Conservation (phyloP, 2,797 vertebrate species). For the Pyrocephalus nanus region DNA sequence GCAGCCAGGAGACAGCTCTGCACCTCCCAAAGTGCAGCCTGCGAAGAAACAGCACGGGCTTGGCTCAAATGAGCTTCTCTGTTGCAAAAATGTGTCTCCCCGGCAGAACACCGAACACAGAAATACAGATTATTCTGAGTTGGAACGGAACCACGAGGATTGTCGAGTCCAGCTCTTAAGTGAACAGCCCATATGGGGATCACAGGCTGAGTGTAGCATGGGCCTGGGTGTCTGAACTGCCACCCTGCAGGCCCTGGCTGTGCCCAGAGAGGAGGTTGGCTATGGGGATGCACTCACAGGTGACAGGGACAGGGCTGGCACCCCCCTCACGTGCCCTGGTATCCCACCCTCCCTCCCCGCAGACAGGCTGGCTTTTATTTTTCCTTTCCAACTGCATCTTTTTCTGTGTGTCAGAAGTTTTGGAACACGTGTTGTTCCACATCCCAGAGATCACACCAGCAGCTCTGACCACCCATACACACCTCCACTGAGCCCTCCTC, state of each 20-base stretch:
- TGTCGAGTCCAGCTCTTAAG: not conserved
- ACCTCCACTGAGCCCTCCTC: not conserved
- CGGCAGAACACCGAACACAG: not conserved
- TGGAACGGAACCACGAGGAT: not conserved
- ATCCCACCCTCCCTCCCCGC: not conserved
- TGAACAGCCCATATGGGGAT: not conserved
- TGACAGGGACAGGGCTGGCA: not conserved
- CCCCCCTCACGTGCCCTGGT: accelerated
- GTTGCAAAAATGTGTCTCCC: not conserved
- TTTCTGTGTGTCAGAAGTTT: not conserved
- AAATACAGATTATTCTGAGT: not conserved
- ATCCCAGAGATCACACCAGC: not conserved
- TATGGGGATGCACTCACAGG: not conserved
- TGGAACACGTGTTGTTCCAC: not conserved
- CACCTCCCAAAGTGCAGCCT: not conserved
- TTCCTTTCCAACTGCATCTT: not conserved
- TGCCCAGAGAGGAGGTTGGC: not conserved
- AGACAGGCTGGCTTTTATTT: not conserved
- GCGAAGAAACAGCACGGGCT: not conserved
- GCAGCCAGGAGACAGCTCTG: not conserved
- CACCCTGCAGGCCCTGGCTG: not conserved
- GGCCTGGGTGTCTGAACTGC: not conserved
- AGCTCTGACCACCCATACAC: not conserved
- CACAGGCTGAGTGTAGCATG: not conserved
- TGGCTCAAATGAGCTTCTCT: not conserved